Evolutionary conservation across 2,888 invertebrate species (phyloP).

Genomic region (Tinea trinotella): DNA sequence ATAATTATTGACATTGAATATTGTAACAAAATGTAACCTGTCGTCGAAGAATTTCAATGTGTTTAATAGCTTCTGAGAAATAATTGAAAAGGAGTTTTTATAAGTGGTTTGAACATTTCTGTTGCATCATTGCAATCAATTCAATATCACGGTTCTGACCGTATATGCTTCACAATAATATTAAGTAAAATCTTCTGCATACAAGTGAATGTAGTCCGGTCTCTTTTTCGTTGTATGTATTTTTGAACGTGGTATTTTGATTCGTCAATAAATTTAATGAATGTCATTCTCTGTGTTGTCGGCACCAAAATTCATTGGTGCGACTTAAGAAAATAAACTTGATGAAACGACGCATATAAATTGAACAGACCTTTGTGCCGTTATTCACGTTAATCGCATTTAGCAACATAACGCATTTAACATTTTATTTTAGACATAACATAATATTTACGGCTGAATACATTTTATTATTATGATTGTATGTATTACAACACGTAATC

Average conservation of each 20-base stretch:
- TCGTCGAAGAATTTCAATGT: neutral
- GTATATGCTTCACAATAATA: slow-evolving; percentile 2
- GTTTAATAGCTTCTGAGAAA: slow-evolving; percentile 3
- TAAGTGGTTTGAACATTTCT: slow-evolving; percentile 6
- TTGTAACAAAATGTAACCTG: neutral
- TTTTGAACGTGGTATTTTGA: slow-evolving; percentile 1
- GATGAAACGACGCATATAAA: neutral
- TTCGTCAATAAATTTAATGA: slow-evolving; percentile 13
- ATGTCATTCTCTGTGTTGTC: slow-evolving; percentile 1
- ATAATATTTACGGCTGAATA: too few species aligned
- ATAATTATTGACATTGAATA: slow-evolving; percentile 5
- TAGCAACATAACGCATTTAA: too few species aligned
- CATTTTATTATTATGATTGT: too few species aligned
- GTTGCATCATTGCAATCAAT: slow-evolving; percentile 8
- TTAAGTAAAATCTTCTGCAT: slow-evolving; percentile 2
- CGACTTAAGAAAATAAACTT: neutral
- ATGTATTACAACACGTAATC: too few species aligned
- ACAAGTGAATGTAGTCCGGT: slow-evolving; percentile 2
- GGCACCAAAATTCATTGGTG: slow-evolving; percentile 8
- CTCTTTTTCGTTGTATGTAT: neutral
- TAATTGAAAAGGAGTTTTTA: slow-evolving; percentile 5
- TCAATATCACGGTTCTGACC: neutral
- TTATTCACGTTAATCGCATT: neutral
- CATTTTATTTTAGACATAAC: too few species aligned
- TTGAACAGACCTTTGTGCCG: neutral